Base-by-base conservation (phyloP, 2,797 vertebrate species). In the Merluccius polli region DNA sequence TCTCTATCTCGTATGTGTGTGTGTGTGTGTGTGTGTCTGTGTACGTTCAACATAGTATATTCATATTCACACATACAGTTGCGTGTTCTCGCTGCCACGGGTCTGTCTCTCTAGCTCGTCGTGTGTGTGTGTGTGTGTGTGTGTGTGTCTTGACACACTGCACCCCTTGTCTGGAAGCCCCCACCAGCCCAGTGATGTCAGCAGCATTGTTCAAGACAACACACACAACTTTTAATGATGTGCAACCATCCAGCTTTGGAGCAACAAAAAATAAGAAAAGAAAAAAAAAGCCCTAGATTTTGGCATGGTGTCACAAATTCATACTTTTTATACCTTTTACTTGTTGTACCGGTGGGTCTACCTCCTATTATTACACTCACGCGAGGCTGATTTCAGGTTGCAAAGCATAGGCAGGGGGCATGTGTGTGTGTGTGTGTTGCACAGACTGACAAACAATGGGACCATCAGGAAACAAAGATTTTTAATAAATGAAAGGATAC, bases 401-500 rank as follows among this genome's bases (percentile, higher is more conserved):
- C 59, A 30, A 13, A 68, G 65, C 48, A 59, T 21, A 9, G n/a
- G 48, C n/a, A 1, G 7, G 11, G 59, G 24, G 59, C 27, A 9
- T 63, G 59, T 59, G 52, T 63, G n/a, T 27, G 52, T 63, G 52
- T 27, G 59, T 69, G 67, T 69, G 67, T 69, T 69, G 12, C 67
- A 30, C 36, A 44, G 16, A 35, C 70, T 69, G 67, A 73, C 38
- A 65, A 78, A 78, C 18, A 81, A 78, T 35, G 73, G 78, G 44
- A 32, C 30, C 30, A 67, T 87, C 89, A 86, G 82, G 89, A 92
- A 91, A 89, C 82, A 91, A 88, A 91, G 70, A 83, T 75, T 86
- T 93, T 93, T 92, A 92, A 91, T 92, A 89, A 91, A 90, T 84
- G 86, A 92, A 92, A 91, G 85, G 85, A 86, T 92, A 87, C 90